A percentile compares a stretch with the other conserved stretches of the same genome.
These are phyloP conservation scores for Drosophila lacertosa DNA, from an alignment of 1,140 invertebrate genomes.

Conservation along the genomic window DNA sequence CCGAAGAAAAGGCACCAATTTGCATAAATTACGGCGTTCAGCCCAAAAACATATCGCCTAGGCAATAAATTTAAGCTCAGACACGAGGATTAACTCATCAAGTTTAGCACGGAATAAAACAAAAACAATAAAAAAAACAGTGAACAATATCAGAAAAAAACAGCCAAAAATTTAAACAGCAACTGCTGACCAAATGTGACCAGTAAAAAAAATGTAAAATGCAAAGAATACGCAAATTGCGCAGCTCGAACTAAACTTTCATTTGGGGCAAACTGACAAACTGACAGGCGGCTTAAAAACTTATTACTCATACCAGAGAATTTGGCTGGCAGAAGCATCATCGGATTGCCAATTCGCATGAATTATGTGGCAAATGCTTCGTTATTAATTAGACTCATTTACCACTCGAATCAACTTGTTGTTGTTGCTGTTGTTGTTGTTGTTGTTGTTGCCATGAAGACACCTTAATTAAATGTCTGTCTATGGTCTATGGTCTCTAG, in stretches of 20 bases:
- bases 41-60: conserved; percentile 48
- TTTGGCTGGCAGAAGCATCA: conserved; percentile 3
- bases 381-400: conserved; percentile 84
- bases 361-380: conserved; percentile 82
- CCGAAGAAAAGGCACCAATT: conserved; percentile 58
- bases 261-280: conserved; percentile 12
- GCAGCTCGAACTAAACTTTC: conserved; percentile 23
- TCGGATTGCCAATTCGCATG: conserved; percentile 43
- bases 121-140: conserved; percentile 4
- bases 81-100: conserved; percentile 72
- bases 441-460: conserved; percentile 73
- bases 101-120: conserved; percentile 11
- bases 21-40: conserved; percentile 71
- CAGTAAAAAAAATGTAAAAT: conserved; percentile 24
- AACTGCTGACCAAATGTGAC: conserved; percentile 50
- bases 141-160: too few relatives aligned
- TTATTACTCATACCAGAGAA: conserved; percentile 42
- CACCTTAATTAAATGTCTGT: conserved; percentile 83
- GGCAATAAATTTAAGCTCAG: conserved; percentile 70
- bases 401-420: conserved; percentile 59
- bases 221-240: conserved; percentile 4
- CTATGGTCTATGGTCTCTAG: conserved; percentile 26
- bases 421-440: conserved; percentile 60
- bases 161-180: background rate
- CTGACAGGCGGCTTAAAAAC: conserved; percentile 37